Evolutionary conservation across 2,113 vertebrate genomes (phyloP).

Genomic region (Ahaetulla prasina): DNA sequence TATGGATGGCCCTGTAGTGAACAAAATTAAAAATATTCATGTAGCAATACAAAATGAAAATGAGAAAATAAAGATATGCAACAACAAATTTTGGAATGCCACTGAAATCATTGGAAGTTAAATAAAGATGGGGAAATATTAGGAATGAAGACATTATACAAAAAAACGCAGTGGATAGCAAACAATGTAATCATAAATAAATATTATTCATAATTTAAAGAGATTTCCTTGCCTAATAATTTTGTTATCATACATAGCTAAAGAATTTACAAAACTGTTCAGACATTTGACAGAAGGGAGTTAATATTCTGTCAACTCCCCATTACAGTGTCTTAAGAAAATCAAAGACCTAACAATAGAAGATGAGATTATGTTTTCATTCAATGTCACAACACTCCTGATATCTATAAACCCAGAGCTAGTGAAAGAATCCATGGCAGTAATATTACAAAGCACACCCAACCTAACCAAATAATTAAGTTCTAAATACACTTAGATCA

Average conservation of each 20-base stretch:
- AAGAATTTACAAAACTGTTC: neutral
- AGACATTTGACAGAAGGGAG: neutral
- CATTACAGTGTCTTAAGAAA: neutral
- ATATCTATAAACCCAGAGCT: neutral
- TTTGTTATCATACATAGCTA: neutral
- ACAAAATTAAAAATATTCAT: neutral
- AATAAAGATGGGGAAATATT: neutral
- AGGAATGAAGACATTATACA: neutral
- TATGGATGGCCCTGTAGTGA: neutral
- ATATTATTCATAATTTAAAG: slow-evolving; percentile 45
- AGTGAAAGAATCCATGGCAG: no score
- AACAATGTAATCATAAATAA: neutral
- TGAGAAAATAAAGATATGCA: neutral
- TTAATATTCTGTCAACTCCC: neutral
- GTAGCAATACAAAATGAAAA: neutral
- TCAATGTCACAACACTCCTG: neutral
- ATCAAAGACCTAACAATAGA: neutral
- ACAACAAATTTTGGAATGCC: neutral
- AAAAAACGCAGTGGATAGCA: neutral
- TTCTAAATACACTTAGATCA: neutral
- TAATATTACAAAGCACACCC: neutral
- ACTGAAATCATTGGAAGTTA: neutral
- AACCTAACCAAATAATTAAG: neutral
- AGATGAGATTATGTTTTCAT: neutral
- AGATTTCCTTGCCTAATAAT: neutral